Conservation (phyloP, 2,113 vertebrate species). For the Struthidea cinerea region DNA sequence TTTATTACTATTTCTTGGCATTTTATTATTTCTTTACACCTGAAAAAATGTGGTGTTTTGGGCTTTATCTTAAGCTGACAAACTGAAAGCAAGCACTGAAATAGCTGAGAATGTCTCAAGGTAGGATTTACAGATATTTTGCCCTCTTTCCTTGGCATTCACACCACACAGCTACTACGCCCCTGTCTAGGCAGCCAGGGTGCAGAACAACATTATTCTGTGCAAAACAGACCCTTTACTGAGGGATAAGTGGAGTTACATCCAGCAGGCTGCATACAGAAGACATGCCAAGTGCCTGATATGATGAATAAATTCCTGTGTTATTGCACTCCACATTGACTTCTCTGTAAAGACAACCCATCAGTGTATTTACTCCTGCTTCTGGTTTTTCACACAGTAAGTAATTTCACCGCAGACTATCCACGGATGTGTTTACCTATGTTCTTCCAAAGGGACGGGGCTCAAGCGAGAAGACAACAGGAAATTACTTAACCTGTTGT, state of each 20-base stretch:
- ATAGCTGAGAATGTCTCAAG: neutral
- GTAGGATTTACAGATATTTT: neutral
- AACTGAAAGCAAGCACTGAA: neutral
- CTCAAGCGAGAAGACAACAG: neutral
- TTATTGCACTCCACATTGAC: neutral
- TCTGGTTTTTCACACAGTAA: neutral
- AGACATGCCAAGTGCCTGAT: neutral
- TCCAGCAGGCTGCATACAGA: neutral
- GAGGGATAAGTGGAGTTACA: neutral
- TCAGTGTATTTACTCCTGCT: neutral
- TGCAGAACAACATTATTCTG: neutral
- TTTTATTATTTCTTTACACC: neutral
- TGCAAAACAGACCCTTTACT: neutral
- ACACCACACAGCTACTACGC: neutral
- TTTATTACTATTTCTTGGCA: neutral
- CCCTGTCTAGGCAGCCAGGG: neutral
- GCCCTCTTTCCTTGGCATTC: neutral
- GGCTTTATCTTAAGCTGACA: slow-evolving; percentile 1
- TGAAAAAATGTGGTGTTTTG: neutral
- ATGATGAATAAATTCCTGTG: neutral
- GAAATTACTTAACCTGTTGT: neutral
- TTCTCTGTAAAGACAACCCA: neutral
- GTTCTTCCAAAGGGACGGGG: neutral
- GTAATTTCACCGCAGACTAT: neutral
- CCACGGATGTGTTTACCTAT: neutral